Evolutionary conservation across 2,888 invertebrate genomes (phyloP), one percentile per base, ranked within the genome.

Genomic region (Timandra comae): DNA sequence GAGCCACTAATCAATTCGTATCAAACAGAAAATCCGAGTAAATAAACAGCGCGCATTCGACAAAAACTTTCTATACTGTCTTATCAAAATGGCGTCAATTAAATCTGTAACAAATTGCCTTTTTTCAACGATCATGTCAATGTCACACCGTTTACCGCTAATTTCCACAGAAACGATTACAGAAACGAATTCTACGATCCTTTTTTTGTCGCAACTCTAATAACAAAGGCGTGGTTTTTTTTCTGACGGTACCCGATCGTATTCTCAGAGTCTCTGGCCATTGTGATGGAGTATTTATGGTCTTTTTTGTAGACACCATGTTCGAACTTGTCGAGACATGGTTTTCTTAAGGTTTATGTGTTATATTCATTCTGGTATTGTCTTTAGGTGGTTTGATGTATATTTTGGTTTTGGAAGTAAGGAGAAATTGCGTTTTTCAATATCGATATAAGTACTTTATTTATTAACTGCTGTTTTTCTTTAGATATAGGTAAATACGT

Each of bases 191-290:
- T n/a, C n/a, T 16, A 24, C 27, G 31, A 29, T 31, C 34, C 34
- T 27, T 34, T 39, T 38, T 20, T 7, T 29, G 25, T 29, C 23
- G 28, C 26, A 27, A 23, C 34, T 34, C 34, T 38, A 34, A 8
- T 26, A 10, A 2, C 13, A 16, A 16, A 16, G 16, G 16, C 16
- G 16, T 16, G 16, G 6, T 21, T 28, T 33, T 33, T 30, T 33
- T 34, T 33, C 11, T 12, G 16, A 16, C 16, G 16, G 16, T 16
- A 3, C 11, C 33, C 38, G 31, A 16, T 16, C 4, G 16, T 16
- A 24, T 24, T 22, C 27, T 24, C 11, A 9, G 10, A 6, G 9
- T n/a, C 10, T 24, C 7, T 24, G 6, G 11, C n/a, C 7, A 24
- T 24, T 24, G 9, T 24, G 6, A 6, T 10, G 24, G 8, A 8